phyloP scores from a whole-genome alignment of 2,888 invertebrate genomes.

The Xylota segnis region DNA sequence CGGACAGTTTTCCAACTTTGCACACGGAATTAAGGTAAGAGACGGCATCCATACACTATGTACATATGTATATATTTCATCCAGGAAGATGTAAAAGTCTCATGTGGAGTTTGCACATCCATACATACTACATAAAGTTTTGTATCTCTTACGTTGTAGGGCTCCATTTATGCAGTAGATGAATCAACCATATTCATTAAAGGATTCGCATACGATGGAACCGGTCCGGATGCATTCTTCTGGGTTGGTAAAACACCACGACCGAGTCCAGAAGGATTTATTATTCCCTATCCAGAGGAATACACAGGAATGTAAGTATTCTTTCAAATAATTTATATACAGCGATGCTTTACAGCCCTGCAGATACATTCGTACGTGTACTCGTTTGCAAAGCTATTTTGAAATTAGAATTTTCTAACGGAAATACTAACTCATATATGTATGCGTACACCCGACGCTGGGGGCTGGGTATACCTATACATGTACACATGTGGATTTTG shows the following conservation, averaged over 20 bases:
- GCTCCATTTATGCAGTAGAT: conserved; percentile 94
- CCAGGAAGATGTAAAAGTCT: conserved; percentile 64
- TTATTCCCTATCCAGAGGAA: conserved; percentile 95
- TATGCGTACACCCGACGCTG: not conserved
- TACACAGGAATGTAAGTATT: conserved; percentile 90
- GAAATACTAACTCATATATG: conserved; percentile 61
- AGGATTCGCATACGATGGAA: conserved; percentile 95
- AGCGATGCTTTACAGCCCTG: not conserved
- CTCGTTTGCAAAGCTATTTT: conserved; percentile 64
- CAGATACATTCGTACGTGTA: not conserved
- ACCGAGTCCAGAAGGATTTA: conserved; percentile 92
- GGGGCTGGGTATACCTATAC: not conserved
- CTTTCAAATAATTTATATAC: conserved; percentile 20
- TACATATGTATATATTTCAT: conserved; percentile 28
- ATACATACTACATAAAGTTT: conserved; percentile 37
- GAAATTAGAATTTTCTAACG: conserved; percentile 75
- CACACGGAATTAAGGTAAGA: conserved; percentile 89
- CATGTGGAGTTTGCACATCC: conserved; percentile 20
- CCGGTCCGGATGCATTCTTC: conserved; percentile 94
- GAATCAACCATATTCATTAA: conserved; percentile 94
- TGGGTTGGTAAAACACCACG: conserved; percentile 94
- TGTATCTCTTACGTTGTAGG: conserved; percentile 83
- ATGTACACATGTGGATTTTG: not conserved
- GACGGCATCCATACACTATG: not conserved
- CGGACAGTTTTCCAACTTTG: conserved; percentile 90